These are phyloP conservation scores for Caenorhabditis auriculariae DNA, from an alignment of 2,888 invertebrate genomes.

Conservation along the genomic window DNA sequence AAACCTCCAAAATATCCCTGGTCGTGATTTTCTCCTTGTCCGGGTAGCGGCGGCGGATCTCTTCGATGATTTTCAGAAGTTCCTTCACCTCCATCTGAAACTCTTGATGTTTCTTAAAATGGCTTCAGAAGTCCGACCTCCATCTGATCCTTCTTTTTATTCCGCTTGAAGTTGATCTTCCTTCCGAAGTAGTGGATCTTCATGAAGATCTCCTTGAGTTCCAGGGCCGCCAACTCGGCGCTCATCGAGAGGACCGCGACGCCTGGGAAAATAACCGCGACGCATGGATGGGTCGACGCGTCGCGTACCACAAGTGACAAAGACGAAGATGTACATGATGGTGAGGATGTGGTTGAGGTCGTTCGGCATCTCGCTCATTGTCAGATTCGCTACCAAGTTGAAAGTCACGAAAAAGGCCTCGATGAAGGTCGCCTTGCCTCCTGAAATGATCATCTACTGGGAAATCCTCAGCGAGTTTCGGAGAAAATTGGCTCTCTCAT, in stretches of 20 bases:
- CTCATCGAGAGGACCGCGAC: conserved; percentile 63
- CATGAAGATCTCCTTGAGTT: conserved; percentile 60
- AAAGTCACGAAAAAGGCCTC: conserved; percentile 63
- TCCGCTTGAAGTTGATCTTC: conserved; percentile 59
- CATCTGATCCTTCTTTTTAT: conserved; percentile 50
- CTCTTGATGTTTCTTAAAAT: background rate
- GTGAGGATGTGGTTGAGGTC: conserved; percentile 56
- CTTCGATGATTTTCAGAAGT: conserved; percentile 60
- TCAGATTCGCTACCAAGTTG: conserved; percentile 63
- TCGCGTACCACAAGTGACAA: conserved; percentile 61
- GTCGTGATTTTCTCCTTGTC: conserved; percentile 61
- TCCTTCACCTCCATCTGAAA: conserved; percentile 57
- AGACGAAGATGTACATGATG: conserved; percentile 60
- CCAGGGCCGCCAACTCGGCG: conserved; percentile 61
- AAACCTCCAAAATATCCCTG: conserved; percentile 56
- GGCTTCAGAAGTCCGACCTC: conserved; percentile 26
- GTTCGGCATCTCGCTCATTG: conserved; percentile 63
- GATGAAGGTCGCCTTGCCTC: conserved; percentile 57
- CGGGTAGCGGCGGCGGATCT: conserved; percentile 57
- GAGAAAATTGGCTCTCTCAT: background rate
- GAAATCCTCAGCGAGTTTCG: no score
- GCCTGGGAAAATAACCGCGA: conserved; percentile 23
- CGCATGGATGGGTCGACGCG: background rate
- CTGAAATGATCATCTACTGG: no score
- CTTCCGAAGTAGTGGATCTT: conserved; percentile 60